A percentile compares a stretch with the other conserved stretches of the same genome.
Evolutionary conservation across 2,888 invertebrate genomes (phyloP).

Genomic region (Adela reaumurella): DNA sequence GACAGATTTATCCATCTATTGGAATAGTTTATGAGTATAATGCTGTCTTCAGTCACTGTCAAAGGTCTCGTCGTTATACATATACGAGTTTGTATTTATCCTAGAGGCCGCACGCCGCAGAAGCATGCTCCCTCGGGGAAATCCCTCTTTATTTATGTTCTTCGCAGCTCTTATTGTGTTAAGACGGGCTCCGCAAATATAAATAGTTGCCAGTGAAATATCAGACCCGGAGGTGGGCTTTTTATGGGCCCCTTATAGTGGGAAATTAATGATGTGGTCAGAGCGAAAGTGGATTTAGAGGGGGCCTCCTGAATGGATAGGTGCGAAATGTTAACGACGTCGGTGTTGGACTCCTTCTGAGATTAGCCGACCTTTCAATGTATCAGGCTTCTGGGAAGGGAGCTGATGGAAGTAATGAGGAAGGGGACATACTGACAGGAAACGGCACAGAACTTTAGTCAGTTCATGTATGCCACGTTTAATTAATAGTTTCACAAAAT

Average conservation of each 20-base stretch:
- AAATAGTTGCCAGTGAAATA: slow-evolving; percentile 52
- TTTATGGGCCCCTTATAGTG: slow-evolving; percentile 48
- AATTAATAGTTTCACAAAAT: no score
- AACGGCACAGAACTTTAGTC: no score
- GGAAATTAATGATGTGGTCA: slow-evolving; percentile 56
- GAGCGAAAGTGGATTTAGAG: slow-evolving; percentile 38
- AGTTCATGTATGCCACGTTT: no score
- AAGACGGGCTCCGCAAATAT: slow-evolving; percentile 35
- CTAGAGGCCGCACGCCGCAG: slow-evolving; percentile 26
- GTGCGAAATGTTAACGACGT: slow-evolving; percentile 44
- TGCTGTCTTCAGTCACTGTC: background rate
- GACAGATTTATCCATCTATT: background rate
- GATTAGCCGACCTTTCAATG: no score
- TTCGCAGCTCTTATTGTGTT: slow-evolving; percentile 34
- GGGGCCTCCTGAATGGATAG: slow-evolving; percentile 27
- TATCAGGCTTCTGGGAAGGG: no score
- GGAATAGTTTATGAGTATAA: background rate
- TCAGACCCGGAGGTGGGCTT: slow-evolving; percentile 30
- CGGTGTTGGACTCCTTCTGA: slow-evolving; percentile 22
- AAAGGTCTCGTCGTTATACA: background rate
- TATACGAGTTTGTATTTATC: background rate
- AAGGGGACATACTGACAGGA: no score
- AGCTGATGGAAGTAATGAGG: no score
- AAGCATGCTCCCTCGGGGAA: slow-evolving; percentile 32
- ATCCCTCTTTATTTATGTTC: slow-evolving; percentile 44